Evolutionary conservation across 2,888 invertebrate genomes (phyloP), one percentile per base, ranked within the genome.

Genomic region (Shargacucullia verbasci): DNA sequence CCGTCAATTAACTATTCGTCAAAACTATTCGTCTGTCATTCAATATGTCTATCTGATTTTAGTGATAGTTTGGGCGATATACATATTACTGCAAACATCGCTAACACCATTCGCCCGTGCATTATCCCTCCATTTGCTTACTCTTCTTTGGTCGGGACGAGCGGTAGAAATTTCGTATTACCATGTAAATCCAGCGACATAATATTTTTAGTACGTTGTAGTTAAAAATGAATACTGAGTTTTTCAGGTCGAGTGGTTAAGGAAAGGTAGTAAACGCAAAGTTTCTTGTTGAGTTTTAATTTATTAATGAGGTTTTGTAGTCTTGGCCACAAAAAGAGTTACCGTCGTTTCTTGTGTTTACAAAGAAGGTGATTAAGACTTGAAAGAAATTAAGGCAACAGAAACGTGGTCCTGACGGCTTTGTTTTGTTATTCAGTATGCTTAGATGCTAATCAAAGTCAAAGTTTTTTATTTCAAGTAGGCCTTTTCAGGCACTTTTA

Each of bases 151-250:
- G 13, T 12, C 15, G 12, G 46, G 25, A 44, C 41, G 53, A 38
- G 25, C 0, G 29, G 25, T 57, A 55, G 29, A 57, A 54, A 27
- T 39, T 52, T 44, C 29, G 11, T 59, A 56, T 73, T 52, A 56
- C 40, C 50, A 60, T 66, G 56, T 53, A 70, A 70, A 66, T 59
- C 47, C 20, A 4, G n/a, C 9, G 38, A 47, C 45, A 49, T 61
- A 13, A 68, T 60, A 72, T 55, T 58, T 61, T 57, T 55, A 49
- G 48, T 40, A 55, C n/a, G n/a, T n/a, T n/a, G 20, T 49, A 55
- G 49, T 59, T 57, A 52, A 53, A 68, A 55, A 69, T 69, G 14
- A 29, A 59, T 35, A 57, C 29, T 7, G 35, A 47, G 15, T 70
- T 52, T 55, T 48, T 31, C 34, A 50, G 56, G 8, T 40, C 12